Percentiles rank a stretch among this genome's conserved stretches.
Evolutionary conservation across 1,140 invertebrate genomes (phyloP).

Genomic region (Apis dorsata): DNA sequence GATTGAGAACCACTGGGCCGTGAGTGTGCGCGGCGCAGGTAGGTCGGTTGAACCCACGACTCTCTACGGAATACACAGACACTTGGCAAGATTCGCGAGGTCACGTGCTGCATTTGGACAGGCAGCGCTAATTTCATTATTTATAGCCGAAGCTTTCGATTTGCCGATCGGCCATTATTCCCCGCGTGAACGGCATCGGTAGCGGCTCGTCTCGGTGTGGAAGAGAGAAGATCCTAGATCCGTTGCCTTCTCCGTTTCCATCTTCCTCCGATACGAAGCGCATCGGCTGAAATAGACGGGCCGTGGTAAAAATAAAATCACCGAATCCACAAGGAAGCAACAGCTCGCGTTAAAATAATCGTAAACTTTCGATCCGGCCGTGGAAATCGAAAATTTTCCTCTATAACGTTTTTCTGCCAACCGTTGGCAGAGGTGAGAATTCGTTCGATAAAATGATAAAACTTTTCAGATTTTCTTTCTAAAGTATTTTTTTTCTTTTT

Average conservation of each 20-base stretch:
- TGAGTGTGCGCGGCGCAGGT: conserved; percentile 71
- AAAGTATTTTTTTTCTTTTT: too few relatives aligned
- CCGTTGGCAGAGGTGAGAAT: too few relatives aligned
- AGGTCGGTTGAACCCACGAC: conserved; percentile 72
- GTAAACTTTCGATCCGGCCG: conserved; percentile 19
- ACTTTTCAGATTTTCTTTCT: too few relatives aligned
- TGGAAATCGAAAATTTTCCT: conserved; percentile 1
- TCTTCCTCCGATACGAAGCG: conserved; percentile 3
- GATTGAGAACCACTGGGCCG: conserved; percentile 64
- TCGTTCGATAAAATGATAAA: too few relatives aligned
- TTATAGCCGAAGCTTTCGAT: conserved; percentile 68
- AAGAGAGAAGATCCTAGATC: not conserved
- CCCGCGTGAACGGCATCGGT: conserved; percentile 29
- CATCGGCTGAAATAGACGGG: conserved; percentile 38
- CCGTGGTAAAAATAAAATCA: conserved; percentile 54
- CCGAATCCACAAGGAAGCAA: conserved; percentile 45
- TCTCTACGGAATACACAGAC: conserved; percentile 74
- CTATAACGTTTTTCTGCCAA: too few relatives aligned
- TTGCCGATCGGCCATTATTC: conserved; percentile 65
- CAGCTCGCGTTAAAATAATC: conserved; percentile 37
- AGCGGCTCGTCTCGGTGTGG: not conserved
- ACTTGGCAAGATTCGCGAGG: conserved; percentile 72
- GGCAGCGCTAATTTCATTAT: conserved; percentile 74
- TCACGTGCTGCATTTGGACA: conserved; percentile 72
- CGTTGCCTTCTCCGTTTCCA: not conserved